These are phyloP conservation scores for Toxotes chatareus DNA, from an alignment of 2,113 vertebrate genomes.

Conservation along the genomic window DNA sequence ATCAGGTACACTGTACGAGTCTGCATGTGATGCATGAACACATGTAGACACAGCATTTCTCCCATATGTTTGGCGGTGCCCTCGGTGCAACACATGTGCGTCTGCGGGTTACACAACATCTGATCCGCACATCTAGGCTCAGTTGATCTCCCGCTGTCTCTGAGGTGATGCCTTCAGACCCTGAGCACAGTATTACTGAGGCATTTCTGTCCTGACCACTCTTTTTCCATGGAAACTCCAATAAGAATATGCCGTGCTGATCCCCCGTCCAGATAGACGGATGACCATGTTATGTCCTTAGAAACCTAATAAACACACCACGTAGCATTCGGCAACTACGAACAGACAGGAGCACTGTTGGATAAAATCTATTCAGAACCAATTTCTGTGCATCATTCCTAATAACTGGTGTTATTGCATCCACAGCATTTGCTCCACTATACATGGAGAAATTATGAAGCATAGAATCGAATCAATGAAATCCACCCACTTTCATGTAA, in stretches of 20 bases:
- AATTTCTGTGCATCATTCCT: slow-evolving; percentile 60
- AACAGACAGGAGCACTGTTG: slow-evolving; percentile 42
- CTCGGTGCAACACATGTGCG: slow-evolving; percentile 17
- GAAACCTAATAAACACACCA: slow-evolving; percentile 55
- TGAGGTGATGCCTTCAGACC: slow-evolving; percentile 26
- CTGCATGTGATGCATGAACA: slow-evolving; percentile 53
- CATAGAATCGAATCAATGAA: slow-evolving; percentile 65
- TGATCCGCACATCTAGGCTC: slow-evolving; percentile 25
- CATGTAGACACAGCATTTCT: slow-evolving; percentile 40
- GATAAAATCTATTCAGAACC: slow-evolving; percentile 53
- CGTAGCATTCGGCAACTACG: slow-evolving; percentile 37
- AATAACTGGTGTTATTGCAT: slow-evolving; percentile 71
- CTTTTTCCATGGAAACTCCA: slow-evolving; percentile 73
- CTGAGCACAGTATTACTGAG: slow-evolving; percentile 38
- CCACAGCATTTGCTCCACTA: slow-evolving; percentile 32
- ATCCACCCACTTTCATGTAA: slow-evolving; percentile 66
- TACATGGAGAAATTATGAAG: slow-evolving; percentile 65
- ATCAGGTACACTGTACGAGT: slow-evolving; percentile 21
- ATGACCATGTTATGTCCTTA: slow-evolving; percentile 62
- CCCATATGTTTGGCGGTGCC: slow-evolving; percentile 23
- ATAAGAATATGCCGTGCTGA: slow-evolving; percentile 41
- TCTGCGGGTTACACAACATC: slow-evolving; percentile 52
- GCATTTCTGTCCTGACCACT: slow-evolving; percentile 53
- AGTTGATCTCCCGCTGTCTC: slow-evolving; percentile 28
- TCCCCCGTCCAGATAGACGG: slow-evolving; percentile 43